phyloP scores from a whole-genome alignment of 2,888 invertebrate species.

The Acleris cristana region DNA sequence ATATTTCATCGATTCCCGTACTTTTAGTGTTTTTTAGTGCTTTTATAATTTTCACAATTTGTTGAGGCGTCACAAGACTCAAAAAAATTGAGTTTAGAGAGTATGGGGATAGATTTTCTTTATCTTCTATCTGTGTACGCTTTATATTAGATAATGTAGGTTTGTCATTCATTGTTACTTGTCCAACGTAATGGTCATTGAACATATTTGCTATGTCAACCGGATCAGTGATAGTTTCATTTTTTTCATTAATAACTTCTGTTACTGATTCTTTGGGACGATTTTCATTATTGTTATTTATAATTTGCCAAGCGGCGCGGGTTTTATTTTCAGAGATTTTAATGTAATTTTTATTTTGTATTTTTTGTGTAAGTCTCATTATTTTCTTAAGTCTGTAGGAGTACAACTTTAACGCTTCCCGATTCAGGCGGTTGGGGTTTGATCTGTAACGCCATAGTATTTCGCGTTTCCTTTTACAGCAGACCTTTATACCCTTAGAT shows the following conservation, averaged over 20 bases:
- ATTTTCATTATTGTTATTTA: background rate
- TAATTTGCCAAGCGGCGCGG: background rate
- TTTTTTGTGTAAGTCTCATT: slow-evolving; percentile 2
- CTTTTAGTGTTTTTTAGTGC: too few species aligned
- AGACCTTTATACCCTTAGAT: background rate
- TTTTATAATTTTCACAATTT: too few species aligned
- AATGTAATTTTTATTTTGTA: background rate
- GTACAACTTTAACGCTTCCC: background rate
- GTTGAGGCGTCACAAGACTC: too few species aligned
- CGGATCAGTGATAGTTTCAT: background rate
- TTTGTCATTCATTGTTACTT: background rate
- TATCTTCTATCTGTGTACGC: too few species aligned
- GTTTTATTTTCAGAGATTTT: background rate
- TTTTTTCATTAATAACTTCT: background rate
- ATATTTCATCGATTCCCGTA: too few species aligned
- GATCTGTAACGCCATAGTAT: too few species aligned
- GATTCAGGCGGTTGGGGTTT: background rate
- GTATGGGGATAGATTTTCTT: too few species aligned
- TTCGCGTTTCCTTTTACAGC: slow-evolving; percentile 5
- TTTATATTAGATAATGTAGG: too few species aligned
- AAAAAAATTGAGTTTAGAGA: too few species aligned
- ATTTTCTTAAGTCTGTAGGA: background rate
- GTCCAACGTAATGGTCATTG: background rate
- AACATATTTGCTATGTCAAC: background rate
- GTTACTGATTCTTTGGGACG: background rate